phyloP scores from a whole-genome alignment of 2,888 invertebrate genomes.

The Plebejus argus region DNA sequence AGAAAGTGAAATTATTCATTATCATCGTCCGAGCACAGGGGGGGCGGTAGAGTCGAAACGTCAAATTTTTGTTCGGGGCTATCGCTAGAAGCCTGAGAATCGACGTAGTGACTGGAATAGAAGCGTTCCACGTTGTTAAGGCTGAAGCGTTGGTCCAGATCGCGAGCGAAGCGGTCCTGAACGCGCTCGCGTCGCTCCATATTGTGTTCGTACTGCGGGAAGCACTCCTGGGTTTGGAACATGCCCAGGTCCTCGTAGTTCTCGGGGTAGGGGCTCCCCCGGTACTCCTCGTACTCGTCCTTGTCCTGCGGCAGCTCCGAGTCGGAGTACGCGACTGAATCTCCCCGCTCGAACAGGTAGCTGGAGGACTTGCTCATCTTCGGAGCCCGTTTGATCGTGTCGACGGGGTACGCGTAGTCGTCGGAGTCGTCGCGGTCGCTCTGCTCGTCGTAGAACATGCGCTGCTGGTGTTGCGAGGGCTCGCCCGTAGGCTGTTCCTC shows the following conservation, averaged over 20 bases:
- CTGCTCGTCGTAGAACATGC: conserved; percentile 67
- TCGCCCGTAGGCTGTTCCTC: conserved; percentile 66
- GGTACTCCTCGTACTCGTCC: conserved; percentile 71
- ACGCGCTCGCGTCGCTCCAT: conserved; percentile 52
- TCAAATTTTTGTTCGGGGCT: conserved; percentile 88
- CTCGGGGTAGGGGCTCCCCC: conserved; percentile 74
- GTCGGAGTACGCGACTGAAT: conserved; percentile 72
- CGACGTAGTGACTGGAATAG: conserved; percentile 77
- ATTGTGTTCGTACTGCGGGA: conserved; percentile 70
- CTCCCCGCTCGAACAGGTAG: conserved; percentile 69
- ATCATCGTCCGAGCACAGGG: conserved; percentile 87
- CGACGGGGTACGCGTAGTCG: conserved; percentile 75
- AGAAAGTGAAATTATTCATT: conserved; percentile 67
- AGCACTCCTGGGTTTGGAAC: conserved; percentile 75
- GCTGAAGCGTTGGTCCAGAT: conserved; percentile 75
- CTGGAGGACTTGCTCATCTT: conserved; percentile 69
- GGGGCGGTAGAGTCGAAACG: conserved; percentile 88
- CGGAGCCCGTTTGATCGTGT: conserved; percentile 76
- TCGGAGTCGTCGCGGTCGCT: conserved; percentile 76
- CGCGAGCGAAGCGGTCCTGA: conserved; percentile 61
- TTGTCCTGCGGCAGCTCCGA: conserved; percentile 69
- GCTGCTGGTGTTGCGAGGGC: conserved; percentile 61
- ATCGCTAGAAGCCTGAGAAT: conserved; percentile 84
- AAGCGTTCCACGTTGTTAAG: conserved; percentile 73
- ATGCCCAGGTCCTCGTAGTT: conserved; percentile 69